Conservation (phyloP, 2,888 invertebrate species). For the Anticlea derivata region DNA sequence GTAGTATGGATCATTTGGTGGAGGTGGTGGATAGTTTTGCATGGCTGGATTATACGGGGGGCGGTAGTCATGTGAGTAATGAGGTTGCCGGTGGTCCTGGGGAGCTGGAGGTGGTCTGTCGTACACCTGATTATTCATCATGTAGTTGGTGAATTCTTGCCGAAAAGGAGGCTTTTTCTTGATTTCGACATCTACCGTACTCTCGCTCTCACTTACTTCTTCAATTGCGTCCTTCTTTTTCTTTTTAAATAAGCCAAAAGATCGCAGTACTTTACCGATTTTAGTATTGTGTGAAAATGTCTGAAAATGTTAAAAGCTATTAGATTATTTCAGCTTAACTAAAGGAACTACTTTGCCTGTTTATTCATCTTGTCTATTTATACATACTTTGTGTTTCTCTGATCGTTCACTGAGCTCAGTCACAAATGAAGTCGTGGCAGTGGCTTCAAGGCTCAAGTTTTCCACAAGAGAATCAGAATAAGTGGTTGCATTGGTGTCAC, state of each 20-base stretch:
- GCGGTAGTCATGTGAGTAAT: conserved; percentile 16
- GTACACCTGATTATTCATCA: conserved; percentile 63
- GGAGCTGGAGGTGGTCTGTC: conserved; percentile 51
- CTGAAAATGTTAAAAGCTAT: conserved; percentile 44
- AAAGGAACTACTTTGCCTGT: no score
- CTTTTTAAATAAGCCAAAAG: conserved; percentile 60
- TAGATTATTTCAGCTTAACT: neutral
- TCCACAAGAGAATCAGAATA: conserved; percentile 69
- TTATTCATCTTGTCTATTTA: neutral
- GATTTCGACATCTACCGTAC: conserved; percentile 18
- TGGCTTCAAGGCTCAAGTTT: conserved; percentile 57
- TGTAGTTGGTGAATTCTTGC: conserved; percentile 63
- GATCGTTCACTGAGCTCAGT: conserved; percentile 49
- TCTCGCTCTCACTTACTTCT: conserved; percentile 50
- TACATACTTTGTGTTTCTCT: conserved; percentile 47
- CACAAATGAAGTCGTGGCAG: conserved; percentile 50
- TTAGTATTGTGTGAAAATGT: conserved; percentile 44
- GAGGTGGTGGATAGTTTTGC: conserved; percentile 1
- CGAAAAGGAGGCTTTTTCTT: conserved; percentile 47
- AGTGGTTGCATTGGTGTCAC: conserved; percentile 49
- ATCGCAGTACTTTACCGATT: conserved; percentile 55
- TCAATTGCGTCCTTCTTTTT: conserved; percentile 61
- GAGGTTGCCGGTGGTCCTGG: conserved; percentile 28
- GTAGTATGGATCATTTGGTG: conserved; percentile 18
- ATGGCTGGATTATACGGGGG: conserved; percentile 33